phyloP scores from a whole-genome alignment of 2,797 vertebrate species.

The Brachyalestes nurse region DNA sequence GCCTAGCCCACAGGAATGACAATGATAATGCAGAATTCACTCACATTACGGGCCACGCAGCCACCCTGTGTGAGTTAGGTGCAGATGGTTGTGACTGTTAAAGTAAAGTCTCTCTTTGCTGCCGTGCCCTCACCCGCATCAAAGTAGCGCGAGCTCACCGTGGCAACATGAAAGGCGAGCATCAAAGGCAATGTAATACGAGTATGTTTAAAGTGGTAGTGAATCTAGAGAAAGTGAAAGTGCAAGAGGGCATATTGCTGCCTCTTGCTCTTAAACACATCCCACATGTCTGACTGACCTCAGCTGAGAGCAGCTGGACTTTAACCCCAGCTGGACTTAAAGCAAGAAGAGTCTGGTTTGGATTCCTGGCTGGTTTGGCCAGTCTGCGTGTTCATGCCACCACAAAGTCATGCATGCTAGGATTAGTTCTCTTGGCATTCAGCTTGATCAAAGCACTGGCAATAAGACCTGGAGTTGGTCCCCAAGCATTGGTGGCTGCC shows the following conservation, averaged over 20 bases:
- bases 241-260: neutral
- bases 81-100: neutral
- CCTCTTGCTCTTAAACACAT: neutral
- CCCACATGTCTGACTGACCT: neutral
- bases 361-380: too few species aligned
- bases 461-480: too few species aligned
- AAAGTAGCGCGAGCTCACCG: neutral
- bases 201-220: neutral
- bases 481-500: too few species aligned
- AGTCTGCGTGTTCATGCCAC: too few species aligned
- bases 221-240: slow-evolving; percentile 1
- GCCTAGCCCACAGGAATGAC: slow-evolving; percentile 7
- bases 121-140: neutral
- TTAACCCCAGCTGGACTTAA: too few species aligned
- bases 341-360: too few species aligned
- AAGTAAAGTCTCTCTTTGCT: neutral
- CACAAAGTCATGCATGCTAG: too few species aligned
- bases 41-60: neutral
- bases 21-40: slow-evolving; percentile 4
- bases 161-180: neutral
- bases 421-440: too few species aligned
- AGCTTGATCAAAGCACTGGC: too few species aligned
- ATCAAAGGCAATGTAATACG: neutral
- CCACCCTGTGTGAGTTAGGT: neutral
- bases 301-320: slow-evolving; percentile 7